These are phyloP conservation scores for Phrixothrix hirtus DNA, from an alignment of 2,888 invertebrate species.

Conservation along the genomic window DNA sequence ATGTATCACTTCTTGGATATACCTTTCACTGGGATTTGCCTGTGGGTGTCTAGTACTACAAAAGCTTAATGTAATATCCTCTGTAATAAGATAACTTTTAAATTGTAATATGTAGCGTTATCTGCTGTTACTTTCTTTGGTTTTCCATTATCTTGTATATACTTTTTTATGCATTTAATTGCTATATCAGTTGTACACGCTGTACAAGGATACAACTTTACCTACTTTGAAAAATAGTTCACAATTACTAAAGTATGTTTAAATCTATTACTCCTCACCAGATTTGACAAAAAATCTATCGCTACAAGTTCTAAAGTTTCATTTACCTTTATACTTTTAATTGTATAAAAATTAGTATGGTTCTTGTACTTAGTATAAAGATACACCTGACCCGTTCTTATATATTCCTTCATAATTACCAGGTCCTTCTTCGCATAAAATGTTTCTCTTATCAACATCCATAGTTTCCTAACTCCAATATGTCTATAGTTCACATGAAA, in stretches of 20 bases:
- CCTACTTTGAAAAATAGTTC: neutral
- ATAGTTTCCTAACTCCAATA: neutral
- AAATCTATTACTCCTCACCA: neutral
- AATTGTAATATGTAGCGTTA: slow-evolving; percentile 2
- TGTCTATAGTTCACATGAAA: slow-evolving; percentile 3
- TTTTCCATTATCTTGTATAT: neutral
- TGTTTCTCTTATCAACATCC: neutral
- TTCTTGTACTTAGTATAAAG: slow-evolving; percentile 1
- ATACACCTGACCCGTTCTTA: neutral
- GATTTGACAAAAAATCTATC: neutral
- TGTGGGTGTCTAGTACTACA: no score
- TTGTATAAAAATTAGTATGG: neutral
- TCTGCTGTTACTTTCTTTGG: neutral
- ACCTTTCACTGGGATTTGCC: no score
- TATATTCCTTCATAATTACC: neutral
- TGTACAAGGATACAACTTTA: no score
- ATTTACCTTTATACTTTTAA: neutral
- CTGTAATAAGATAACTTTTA: no score
- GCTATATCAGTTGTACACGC: no score
- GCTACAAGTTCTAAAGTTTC: neutral
- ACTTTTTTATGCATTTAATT: neutral
- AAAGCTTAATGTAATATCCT: no score
- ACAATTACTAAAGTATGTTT: neutral
- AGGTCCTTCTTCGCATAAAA: neutral
- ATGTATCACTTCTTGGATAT: no score